A percentile compares a stretch with the other conserved stretches of the same genome.
These are phyloP conservation scores for Archilochus colubris DNA, from an alignment of 2,113 vertebrate genomes.

Conservation along the genomic window DNA sequence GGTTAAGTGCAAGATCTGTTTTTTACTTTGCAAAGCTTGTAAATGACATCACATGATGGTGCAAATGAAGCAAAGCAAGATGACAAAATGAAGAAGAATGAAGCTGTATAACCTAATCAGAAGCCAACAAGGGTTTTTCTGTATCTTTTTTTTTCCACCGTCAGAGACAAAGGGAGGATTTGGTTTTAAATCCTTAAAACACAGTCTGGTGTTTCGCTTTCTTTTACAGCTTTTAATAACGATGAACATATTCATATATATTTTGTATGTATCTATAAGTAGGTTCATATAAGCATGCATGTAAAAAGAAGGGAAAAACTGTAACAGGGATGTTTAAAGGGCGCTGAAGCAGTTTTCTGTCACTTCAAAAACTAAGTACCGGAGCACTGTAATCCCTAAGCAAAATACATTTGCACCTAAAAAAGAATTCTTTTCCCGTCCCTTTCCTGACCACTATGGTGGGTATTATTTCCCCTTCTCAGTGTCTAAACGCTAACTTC, in stretches of 20 bases:
- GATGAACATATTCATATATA: neutral
- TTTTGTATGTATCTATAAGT: neutral
- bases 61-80: conserved; percentile 79
- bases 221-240: neutral
- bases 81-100: conserved; percentile 81
- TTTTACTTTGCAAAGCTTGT: conserved; percentile 72
- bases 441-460: neutral
- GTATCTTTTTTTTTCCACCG: neutral
- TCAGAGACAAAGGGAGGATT: conserved; percentile 46
- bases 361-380: conserved; percentile 54
- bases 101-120: conserved; percentile 67
- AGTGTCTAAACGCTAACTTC: neutral
- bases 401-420: neutral
- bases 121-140: neutral
- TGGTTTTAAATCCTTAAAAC: neutral
- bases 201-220: neutral
- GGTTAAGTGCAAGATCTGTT: conserved; percentile 60
- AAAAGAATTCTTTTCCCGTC: neutral
- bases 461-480: neutral
- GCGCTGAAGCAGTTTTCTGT: neutral
- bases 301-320: neutral
- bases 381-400: neutral
- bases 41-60: conserved; percentile 76
- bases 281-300: neutral
- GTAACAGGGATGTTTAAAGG: neutral